Evolutionary conservation across 2,113 vertebrate species (phyloP), one percentile per base, ranked within the genome.

Genomic region (Phaethornis superciliosus): DNA sequence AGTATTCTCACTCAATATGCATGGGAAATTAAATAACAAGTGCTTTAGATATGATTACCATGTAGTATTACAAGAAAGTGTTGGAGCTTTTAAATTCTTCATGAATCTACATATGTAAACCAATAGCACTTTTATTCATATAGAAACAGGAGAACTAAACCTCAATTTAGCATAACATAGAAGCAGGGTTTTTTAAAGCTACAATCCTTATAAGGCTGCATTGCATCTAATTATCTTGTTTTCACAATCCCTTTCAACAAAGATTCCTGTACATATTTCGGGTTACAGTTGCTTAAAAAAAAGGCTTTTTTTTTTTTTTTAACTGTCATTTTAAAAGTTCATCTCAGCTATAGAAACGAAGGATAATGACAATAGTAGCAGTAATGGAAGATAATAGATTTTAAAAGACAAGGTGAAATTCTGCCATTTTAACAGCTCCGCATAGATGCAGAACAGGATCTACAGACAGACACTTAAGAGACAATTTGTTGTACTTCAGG

Each of bases 291-390:
- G 20, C 67, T 77, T 69, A 65, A 69, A 56, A 59, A 75, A 76
- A 80, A 55, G 10, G 0, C 16, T 20, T 1, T 9, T 47, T 37
- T 1, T 9, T 47, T 37, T 40, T 40, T 40, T 12, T 12, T 5
- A 40, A 40, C 13, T 40, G 40, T 12, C 40, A 40, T 40, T 44
- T 60, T 26, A 74, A 88, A 49, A 49, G 20, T 12, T 7, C 5
- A 62, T 40, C 24, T 82, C 22, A 15, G 33, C 40, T 63, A 67
- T 20, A 76, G 35, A 87, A 79, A 44, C 6, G 49, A 52, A 74
- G 2, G 11, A 18, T n/a, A 71, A 6, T 12, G 37, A 22, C 19
- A 81, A 40, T 0, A 88, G 18, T 0, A 89, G 44, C 23, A 64
- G n/a, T 56, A 81, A 67, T 3, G 4, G 28, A 55, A 54, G 49